Conservation (phyloP, 2,888 invertebrate species). For the Cheilosia vulpina region DNA sequence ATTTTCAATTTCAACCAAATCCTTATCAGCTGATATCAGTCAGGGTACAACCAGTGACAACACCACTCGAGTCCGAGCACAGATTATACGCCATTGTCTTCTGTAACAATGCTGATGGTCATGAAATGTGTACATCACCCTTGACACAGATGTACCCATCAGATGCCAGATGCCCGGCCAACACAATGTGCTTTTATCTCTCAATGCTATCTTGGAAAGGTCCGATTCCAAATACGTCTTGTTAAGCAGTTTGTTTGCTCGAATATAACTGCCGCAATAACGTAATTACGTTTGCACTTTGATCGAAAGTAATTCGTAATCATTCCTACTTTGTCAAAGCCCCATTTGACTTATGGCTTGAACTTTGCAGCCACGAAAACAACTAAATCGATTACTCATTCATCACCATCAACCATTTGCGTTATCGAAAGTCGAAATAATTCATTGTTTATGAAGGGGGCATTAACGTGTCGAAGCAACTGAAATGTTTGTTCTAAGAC, state of each 20-base stretch:
- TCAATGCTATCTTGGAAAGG: conserved; percentile 32
- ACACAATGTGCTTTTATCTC: conserved; percentile 39
- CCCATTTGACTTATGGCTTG: conserved; percentile 2
- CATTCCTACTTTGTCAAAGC: background rate
- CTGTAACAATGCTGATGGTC: conserved; percentile 1
- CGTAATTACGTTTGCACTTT: conserved; percentile 28
- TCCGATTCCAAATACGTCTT: background rate
- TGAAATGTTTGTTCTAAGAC: conserved; percentile 27
- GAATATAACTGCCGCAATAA: conserved; percentile 19
- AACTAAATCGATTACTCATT: conserved; percentile 37
- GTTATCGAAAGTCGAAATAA: conserved; percentile 49
- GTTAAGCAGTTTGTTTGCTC: background rate
- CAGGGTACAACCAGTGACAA: background rate
- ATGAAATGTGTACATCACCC: conserved; percentile 52
- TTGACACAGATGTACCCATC: conserved; percentile 50
- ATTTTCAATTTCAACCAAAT: background rate
- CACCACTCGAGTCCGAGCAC: conserved; percentile 1
- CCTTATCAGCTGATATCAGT: conserved; percentile 21
- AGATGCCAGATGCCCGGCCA: conserved; percentile 13
- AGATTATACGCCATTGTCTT: conserved; percentile 1
- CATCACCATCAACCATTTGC: conserved; percentile 14
- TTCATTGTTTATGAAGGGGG: conserved; percentile 25
- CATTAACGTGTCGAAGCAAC: conserved; percentile 15
- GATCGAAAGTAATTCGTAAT: conserved; percentile 1
- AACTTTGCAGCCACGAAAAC: background rate